Evolutionary conservation across 2,113 vertebrate genomes (phyloP).

Genomic region (Oryzias curvinotus): DNA sequence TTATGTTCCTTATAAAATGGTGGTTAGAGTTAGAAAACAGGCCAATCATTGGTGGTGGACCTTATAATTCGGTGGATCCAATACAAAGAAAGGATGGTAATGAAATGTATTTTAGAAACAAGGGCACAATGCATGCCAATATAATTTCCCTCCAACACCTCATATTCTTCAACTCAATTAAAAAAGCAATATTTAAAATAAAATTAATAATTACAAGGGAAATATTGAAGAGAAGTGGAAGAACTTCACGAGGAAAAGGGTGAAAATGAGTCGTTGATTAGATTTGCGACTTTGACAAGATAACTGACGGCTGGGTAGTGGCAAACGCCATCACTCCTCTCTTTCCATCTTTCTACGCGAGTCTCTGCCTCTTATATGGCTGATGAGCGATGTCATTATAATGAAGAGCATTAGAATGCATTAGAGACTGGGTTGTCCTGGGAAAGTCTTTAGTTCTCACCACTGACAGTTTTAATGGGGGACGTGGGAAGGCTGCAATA

Average conservation of each 20-base stretch:
- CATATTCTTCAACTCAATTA: conserved; percentile 32
- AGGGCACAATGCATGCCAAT: conserved; percentile 59
- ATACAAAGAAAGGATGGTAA: conserved; percentile 23
- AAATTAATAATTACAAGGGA: conserved; percentile 31
- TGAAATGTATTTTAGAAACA: conserved; percentile 49
- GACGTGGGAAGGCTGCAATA: conserved; percentile 51
- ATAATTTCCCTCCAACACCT: conserved; percentile 46
- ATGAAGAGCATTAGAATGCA: conserved; percentile 76
- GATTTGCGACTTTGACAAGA: conserved; percentile 79
- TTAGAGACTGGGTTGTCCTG: conserved; percentile 54
- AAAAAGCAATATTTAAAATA: conserved; percentile 29
- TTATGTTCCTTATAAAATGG: too few species aligned
- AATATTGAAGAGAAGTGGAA: conserved; percentile 12
- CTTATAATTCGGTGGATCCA: too few species aligned
- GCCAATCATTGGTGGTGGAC: too few species aligned
- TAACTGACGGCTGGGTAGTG: conserved; percentile 77
- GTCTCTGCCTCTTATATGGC: conserved; percentile 57
- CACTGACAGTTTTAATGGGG: conserved; percentile 45
- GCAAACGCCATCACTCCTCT: conserved; percentile 73
- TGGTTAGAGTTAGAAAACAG: too few species aligned
- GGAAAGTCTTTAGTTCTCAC: conserved; percentile 58
- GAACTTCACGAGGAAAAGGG: conserved; percentile 11
- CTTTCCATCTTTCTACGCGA: conserved; percentile 28
- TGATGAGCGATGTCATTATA: conserved; percentile 71
- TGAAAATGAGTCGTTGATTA: conserved; percentile 72